Evolutionary conservation across 2,888 invertebrate species (phyloP), one percentile per base, ranked within the genome.

Genomic region (Amblyjoppa proteus): DNA sequence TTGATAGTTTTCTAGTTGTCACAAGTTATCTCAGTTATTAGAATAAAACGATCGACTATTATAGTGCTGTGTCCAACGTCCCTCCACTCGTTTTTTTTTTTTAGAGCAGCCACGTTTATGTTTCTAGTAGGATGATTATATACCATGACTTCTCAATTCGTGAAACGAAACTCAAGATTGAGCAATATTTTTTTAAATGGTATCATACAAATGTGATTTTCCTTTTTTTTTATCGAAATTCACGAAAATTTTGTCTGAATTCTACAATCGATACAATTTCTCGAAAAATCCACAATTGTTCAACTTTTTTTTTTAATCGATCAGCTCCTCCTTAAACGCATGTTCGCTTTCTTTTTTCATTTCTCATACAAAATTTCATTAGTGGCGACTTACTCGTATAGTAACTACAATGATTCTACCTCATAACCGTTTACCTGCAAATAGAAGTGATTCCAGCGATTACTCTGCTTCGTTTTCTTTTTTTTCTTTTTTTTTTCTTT

Each of bases 391-490:
- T 41, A 71, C 51, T 71, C 69, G 69, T 81, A 70, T 58, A 61
- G 13, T 68, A 70, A 80, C 70, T 81, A 74, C 61, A 41, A 66
- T 66, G 69, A 76, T 70, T 80, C 71, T 64, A 71, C 69, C 49
- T 78, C 78, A 73, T 61, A 83, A 83, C 31, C 34, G 49, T 75
- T 78, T 78, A 80, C 73, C 85, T 83, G 85, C 88, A 88, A 87
- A 91, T 90, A 89, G 88, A 91, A 90, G 87, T 87, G 84, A 88
- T 87, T 88, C 86, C 84, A 86, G 85, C 88, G 84, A 83, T 85
- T 85, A 84, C 56, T 61, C 80, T 79, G 71, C 77, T 69, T 71
- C 49, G 7, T 49, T 45, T 20, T 69, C 13, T 13, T 69, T 9
- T 85, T 74, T 68, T 85, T 58, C 1, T 87, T 83, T 85, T 56